A percentile compares a stretch with the other conserved stretches of the same genome.
Conservation (phyloP, 2,888 invertebrate genomes). For the Ochropacha duplaris region DNA sequence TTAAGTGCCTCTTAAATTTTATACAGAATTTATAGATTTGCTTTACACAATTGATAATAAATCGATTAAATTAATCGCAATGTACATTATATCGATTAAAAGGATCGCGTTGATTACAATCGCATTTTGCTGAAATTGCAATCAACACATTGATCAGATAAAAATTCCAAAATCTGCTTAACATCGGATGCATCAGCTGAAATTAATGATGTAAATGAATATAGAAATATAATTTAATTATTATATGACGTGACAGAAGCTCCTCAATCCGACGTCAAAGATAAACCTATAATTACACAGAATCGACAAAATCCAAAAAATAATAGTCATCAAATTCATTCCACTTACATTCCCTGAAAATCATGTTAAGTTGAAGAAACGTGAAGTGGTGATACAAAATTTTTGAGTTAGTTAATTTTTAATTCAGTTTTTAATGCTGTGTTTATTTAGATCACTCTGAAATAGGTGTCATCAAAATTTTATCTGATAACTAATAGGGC, state of each 20-base stretch:
- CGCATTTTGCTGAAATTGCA: conserved; percentile 18
- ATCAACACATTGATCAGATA: conserved; percentile 32
- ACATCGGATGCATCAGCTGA: conserved; percentile 77
- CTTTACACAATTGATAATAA: not conserved
- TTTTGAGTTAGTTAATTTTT: conserved; percentile 71
- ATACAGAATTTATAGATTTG: not conserved
- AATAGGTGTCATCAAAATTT: conserved; percentile 43
- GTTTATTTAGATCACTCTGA: conserved; percentile 66
- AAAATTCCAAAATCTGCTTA: conserved; percentile 76
- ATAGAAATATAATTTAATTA: conserved; percentile 50
- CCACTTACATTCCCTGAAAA: conserved; percentile 79
- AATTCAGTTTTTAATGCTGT: conserved; percentile 65
- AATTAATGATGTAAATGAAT: conserved; percentile 70
- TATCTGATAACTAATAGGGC: no score
- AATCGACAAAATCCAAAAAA: conserved; percentile 58
- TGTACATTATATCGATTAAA: no score
- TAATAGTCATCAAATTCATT: conserved; percentile 75
- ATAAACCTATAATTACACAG: conserved; percentile 71
- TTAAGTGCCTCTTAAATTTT: not conserved
- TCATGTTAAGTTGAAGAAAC: conserved; percentile 67
- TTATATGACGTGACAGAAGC: conserved; percentile 77
- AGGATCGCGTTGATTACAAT: conserved; percentile 27
- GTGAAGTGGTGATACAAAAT: conserved; percentile 78
- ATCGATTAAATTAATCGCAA: conserved; percentile 1
- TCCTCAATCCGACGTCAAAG: conserved; percentile 75